phyloP scores from a whole-genome alignment of 2,888 invertebrate genomes.

The Calameuta pallipes region DNA sequence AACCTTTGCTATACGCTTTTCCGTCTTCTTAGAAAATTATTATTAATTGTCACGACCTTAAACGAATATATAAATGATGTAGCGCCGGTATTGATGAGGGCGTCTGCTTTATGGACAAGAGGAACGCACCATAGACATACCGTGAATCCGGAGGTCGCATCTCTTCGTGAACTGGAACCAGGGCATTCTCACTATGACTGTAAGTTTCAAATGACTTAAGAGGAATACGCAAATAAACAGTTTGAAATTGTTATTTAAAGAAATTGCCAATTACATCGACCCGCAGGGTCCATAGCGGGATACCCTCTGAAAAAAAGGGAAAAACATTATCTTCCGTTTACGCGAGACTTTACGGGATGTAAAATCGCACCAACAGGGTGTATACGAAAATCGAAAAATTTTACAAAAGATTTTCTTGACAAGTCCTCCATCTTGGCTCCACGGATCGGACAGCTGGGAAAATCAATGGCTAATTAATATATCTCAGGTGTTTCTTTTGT shows the following conservation, averaged over 20 bases:
- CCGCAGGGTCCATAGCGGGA: no score
- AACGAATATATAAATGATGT: slow-evolving; percentile 17
- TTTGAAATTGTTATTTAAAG: no score
- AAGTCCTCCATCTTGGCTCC: not conserved
- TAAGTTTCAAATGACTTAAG: slow-evolving; percentile 38
- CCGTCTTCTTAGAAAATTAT: not conserved
- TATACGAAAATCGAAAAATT: not conserved
- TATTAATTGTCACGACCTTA: not conserved
- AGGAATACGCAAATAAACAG: not conserved
- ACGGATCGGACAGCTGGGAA: not conserved
- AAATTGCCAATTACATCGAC: not conserved
- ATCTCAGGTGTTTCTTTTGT: not conserved
- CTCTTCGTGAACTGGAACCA: slow-evolving; percentile 47
- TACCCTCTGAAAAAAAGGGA: not conserved
- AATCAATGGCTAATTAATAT: not conserved
- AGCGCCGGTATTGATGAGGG: slow-evolving; percentile 57
- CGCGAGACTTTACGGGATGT: not conserved
- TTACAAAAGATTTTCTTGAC: not conserved
- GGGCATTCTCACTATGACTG: slow-evolving; percentile 47
- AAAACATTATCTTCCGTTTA: not conserved
- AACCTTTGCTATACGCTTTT: not conserved
- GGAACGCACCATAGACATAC: slow-evolving; percentile 56
- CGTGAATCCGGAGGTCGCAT: slow-evolving; percentile 50
- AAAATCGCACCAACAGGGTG: not conserved
- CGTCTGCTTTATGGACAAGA: slow-evolving; percentile 48